phyloP scores from a whole-genome alignment of 64 coral and sea anemone species.

The Catalaphyllia jardinei region DNA sequence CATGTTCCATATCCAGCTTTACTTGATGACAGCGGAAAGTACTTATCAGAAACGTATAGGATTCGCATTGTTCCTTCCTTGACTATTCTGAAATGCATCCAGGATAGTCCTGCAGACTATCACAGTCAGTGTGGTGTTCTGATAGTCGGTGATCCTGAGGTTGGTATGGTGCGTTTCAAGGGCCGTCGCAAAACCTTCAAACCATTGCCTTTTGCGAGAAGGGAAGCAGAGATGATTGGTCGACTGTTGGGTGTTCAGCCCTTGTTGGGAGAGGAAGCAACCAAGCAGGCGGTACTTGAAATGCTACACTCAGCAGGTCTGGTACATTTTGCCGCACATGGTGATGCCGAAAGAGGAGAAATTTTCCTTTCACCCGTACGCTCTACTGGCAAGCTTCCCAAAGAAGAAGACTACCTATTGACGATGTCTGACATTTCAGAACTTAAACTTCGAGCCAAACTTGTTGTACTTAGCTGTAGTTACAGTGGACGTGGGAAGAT shows the following conservation, averaged over 20 bases:
- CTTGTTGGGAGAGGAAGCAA: neutral
- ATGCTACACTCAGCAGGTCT: neutral
- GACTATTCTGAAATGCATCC: no score
- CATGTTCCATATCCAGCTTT: no score
- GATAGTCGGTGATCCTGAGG: no score
- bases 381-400: neutral
- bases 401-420: neutral
- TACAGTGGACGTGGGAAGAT: neutral
- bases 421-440: neutral
- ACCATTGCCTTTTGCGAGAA: neutral
- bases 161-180: no score
- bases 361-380: neutral
- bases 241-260: neutral
- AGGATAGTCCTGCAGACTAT: no score
- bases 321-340: neutral
- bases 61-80: no score
- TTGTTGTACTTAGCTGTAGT: neutral
- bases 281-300: neutral
- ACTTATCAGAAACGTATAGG: no score
- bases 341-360: slow-evolving; percentile 1
- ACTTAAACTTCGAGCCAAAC: neutral
- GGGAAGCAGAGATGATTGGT: neutral
- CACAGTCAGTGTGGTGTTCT: no score
- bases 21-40: no score
- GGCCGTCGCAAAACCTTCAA: no score